These are phyloP conservation scores for Coptotermes formosanus DNA, from an alignment of 1,140 invertebrate species.

Conservation along the genomic window DNA sequence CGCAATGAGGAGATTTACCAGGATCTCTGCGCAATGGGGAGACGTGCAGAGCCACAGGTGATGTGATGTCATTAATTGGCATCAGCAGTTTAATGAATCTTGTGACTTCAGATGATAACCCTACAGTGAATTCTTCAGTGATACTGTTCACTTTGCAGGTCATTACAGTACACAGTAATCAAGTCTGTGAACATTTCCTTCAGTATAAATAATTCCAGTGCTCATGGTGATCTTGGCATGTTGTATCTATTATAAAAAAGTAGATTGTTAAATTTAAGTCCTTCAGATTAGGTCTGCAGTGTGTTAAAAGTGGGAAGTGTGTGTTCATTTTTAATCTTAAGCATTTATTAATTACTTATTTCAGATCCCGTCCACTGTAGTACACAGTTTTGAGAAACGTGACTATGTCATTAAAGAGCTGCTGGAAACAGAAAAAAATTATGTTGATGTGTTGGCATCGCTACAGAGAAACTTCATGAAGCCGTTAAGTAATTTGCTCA, in stretches of 20 bases:
- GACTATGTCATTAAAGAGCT: constrained; percentile 96
- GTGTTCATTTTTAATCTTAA: neutral
- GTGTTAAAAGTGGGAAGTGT: too few relatives aligned
- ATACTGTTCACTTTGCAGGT: neutral
- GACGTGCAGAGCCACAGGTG: constrained; percentile 29
- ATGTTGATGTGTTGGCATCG: constrained; percentile 89
- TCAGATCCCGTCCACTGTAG: constrained; percentile 23
- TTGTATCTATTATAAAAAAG: too few relatives aligned
- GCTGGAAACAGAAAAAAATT: constrained; percentile 95
- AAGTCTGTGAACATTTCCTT: neutral
- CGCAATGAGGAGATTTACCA: constrained; percentile 80
- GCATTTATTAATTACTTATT: neutral
- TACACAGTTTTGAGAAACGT: constrained; percentile 67
- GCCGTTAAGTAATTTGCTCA: constrained; percentile 70
- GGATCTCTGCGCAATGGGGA: constrained; percentile 67
- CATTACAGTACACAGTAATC: neutral
- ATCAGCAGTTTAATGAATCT: neutral
- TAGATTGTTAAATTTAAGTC: too few relatives aligned
- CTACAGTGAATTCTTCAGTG: neutral
- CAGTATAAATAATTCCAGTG: too few relatives aligned
- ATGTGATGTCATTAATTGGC: constrained; percentile 22
- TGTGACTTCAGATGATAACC: neutral
- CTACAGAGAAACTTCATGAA: constrained; percentile 79
- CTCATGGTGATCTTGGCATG: too few relatives aligned
- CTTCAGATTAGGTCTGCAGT: too few relatives aligned